Evolutionary conservation across 2,797 vertebrate species (phyloP), one percentile per base, ranked within the genome.

Genomic region (Tympanoctomys barrerae): DNA sequence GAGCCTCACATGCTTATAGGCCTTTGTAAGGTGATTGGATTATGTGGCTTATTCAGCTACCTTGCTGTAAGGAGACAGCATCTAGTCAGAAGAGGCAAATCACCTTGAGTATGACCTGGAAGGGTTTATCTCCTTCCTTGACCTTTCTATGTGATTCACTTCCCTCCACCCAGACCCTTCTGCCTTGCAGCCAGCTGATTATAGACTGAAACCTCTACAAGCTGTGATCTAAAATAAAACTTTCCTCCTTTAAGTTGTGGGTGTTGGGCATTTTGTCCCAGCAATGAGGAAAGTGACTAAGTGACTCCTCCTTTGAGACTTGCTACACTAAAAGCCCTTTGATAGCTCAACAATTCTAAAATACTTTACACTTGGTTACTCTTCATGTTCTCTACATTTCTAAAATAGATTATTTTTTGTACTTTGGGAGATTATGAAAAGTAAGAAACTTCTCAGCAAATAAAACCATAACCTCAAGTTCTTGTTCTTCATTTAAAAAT

Each of bases 391-490:
- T 33, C 71, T 79, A 19, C 28, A 19, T 84, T 16, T 84, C 36
- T 81, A 16, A 7, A 59, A 19, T 79, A 66, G 54, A 2, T 42
- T 83, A 16, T 92, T 46, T 75, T 87, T 36, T 70, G 31, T 16
- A 73, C 39, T 11, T 94, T 89, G 18, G 64, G 70, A 75, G 24
- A 66, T 92, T 84, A 57, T 62, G 36, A 70, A 66, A 93, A 94
- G 82, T 84, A 87, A 85, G 66, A 62, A 86, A 78, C 11, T 73
- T 86, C 68, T 96, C 54, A 82, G 79, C 31, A 94, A 91, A 80
- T 89, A 83, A 86, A 95, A 82, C 61, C 59, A 77, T 80, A 49
- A 90, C 95, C 75, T 86, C 28, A 73, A 91, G 36, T 87, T 71
- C 10, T 90, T 91, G 90, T 91, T 33, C 26, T 93, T 4, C 71